These are phyloP conservation scores for Pelvicachromis taeniatus DNA, from an alignment of 2,113 vertebrate species.

Conservation along the genomic window DNA sequence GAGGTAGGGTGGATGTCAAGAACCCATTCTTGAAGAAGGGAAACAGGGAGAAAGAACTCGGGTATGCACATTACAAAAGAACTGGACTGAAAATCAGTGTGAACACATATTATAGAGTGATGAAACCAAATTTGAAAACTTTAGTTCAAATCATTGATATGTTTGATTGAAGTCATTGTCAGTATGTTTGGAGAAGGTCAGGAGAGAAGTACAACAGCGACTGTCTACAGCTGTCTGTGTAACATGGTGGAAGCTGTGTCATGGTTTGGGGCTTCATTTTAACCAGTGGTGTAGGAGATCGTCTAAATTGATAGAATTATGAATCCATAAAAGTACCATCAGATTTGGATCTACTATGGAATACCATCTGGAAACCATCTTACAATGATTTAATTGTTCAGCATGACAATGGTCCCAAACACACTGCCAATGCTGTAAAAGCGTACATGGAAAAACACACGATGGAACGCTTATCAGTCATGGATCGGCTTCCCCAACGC, in stretches of 20 bases:
- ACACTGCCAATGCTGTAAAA: background rate
- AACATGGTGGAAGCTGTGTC: background rate
- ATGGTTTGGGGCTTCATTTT: too few species aligned
- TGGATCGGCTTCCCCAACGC: background rate
- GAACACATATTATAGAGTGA: background rate
- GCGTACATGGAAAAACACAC: background rate
- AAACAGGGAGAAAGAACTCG: background rate
- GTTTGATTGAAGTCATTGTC: background rate
- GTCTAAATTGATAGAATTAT: background rate
- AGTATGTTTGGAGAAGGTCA: background rate
- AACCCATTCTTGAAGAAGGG: background rate
- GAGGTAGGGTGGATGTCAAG: rapidly evolving
- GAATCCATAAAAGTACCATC: background rate
- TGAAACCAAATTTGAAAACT: background rate
- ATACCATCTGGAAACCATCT: background rate
- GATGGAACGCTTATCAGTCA: background rate
- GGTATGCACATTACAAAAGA: background rate
- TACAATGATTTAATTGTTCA: background rate
- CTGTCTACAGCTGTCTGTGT: background rate
- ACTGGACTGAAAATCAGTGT: too few species aligned
- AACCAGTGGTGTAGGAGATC: background rate
- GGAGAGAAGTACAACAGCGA: background rate
- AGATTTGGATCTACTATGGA: background rate
- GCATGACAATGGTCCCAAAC: background rate
- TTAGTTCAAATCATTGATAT: background rate